Evolutionary conservation across 2,797 vertebrate genomes (phyloP).

Genomic region (Chromis chromis): DNA sequence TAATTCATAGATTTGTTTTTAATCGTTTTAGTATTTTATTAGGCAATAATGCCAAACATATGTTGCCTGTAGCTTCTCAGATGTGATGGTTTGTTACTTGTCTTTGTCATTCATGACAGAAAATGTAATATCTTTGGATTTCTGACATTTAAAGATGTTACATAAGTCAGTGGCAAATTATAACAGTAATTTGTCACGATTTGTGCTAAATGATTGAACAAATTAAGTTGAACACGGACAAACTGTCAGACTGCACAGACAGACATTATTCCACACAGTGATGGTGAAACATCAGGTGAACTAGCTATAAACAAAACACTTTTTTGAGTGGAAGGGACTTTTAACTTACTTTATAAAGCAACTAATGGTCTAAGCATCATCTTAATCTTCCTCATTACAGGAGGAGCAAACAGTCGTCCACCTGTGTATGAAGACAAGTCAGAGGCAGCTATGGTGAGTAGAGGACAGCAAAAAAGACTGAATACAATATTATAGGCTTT

Average conservation of each 20-base stretch:
- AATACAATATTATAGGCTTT: background rate
- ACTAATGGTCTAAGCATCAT: background rate
- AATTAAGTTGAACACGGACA: no score
- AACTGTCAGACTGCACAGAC: no score
- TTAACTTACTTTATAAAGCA: background rate
- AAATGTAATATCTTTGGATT: no score
- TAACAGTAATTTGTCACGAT: background rate
- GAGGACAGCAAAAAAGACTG: background rate
- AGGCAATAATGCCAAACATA: no score
- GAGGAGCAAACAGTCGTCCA: conserved; percentile 19
- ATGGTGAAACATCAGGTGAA: no score
- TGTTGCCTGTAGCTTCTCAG: no score
- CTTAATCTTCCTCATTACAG: conserved; percentile 14
- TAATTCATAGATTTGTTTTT: no score
- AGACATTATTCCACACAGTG: no score
- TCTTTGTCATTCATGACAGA: no score
- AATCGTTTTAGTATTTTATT: no score
- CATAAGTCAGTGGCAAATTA: background rate
- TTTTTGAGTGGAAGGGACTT: no score
- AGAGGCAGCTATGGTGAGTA: conserved; percentile 81
- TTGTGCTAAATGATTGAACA: background rate
- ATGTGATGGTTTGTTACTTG: background rate
- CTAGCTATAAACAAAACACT: no score
- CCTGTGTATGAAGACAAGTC: conserved; percentile 60
- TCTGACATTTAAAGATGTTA: background rate